Conservation (phyloP, 2,797 vertebrate genomes). For the Protosalanx chinensis region DNA sequence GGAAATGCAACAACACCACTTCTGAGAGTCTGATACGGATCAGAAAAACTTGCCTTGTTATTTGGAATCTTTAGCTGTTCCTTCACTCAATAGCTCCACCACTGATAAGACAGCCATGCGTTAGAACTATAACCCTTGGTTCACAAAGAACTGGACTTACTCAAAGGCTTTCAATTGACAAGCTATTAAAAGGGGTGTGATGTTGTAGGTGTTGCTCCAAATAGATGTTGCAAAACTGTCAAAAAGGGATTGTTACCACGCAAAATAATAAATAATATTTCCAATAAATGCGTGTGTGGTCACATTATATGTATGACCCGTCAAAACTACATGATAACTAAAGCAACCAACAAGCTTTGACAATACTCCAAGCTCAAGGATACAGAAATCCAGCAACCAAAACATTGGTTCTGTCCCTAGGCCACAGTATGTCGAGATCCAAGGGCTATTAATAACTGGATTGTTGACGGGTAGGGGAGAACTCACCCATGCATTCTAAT, state of each 20-base stretch:
- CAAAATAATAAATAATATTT: not conserved
- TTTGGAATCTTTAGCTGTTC: not conserved
- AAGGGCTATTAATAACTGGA: not conserved
- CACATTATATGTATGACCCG: not conserved
- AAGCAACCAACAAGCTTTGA: constrained; percentile 5
- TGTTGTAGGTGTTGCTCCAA: not conserved
- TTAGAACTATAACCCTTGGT: too few relatives aligned
- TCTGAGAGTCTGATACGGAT: not conserved
- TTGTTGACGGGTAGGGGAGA: not conserved
- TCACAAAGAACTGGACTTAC: too few relatives aligned
- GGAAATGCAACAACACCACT: not conserved
- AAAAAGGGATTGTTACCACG: not conserved
- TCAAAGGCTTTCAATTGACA: not conserved
- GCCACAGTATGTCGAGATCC: not conserved
- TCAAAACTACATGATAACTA: not conserved
- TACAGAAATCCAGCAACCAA: not conserved
- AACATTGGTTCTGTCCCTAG: not conserved
- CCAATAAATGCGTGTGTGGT: not conserved
- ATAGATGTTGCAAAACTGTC: not conserved
- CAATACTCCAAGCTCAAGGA: not conserved
- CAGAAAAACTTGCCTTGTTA: too few relatives aligned
- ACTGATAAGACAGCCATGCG: too few relatives aligned
- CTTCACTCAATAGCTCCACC: not conserved
- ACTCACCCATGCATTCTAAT: constrained; percentile 14
- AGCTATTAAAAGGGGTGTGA: not conserved